Evolutionary conservation across 2,797 vertebrate genomes (phyloP), one percentile per base, ranked within the genome.

Genomic region (Pygocentrus nattereri): DNA sequence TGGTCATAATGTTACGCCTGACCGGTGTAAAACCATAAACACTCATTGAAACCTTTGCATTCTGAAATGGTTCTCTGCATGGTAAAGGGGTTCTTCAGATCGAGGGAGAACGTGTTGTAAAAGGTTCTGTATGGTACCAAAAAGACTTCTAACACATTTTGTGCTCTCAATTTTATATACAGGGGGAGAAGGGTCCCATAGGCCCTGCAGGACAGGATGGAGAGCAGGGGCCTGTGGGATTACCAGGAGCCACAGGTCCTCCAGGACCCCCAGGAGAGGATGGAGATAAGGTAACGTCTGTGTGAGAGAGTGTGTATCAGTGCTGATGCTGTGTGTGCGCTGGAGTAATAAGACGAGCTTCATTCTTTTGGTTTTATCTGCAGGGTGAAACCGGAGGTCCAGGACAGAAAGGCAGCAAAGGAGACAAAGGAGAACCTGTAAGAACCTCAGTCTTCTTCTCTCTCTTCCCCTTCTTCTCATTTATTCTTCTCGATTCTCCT

Each of bases 381-480:
- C 91, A 99, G 98, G 98, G 98, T 83, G 98, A 99, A 92, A 97
- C 96, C 25, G 98, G 98, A 85, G 96, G 96, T 86, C 93, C 97
- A 0, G 98, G 98, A 30, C 98, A 99, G 88, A 99, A 99, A 91
- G 98, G 98, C 59, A 97, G 96, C 90, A 99, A 99, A 93, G 98
- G 97, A 73, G 97, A 97, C 93, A 99, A 99, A 92, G 98, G 98
- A 87, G 98, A 99, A 93, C 92, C 92, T 0, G 98, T 99, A 84
- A 96, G 97, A 61, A 61, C 64, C n/a, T 64, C 31, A 15, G 12
- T 30, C 25, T 18, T 62, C 59, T 5, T 2, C 11, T 62, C 27
- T 81, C 27, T 68, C 41, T 54, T 69, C 8, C 30, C 11, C 27
- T 1, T 34, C 0, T 1, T 64, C 15, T 19, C 34, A 34, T 64